Evolutionary conservation across 2,888 invertebrate genomes (phyloP).

Genomic region (Metellina segmentata): DNA sequence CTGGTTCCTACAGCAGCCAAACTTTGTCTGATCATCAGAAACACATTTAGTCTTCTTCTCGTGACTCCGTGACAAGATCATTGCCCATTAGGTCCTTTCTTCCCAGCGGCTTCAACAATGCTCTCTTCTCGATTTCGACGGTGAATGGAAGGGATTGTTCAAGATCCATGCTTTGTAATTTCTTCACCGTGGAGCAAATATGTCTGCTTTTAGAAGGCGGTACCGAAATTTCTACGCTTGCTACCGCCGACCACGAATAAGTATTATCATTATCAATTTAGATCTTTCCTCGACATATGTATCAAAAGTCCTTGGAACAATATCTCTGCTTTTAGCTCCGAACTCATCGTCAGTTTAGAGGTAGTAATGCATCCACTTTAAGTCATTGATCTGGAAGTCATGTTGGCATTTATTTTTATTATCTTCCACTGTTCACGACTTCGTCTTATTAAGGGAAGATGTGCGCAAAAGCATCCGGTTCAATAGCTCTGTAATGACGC

Average conservation of each 20-base stretch:
- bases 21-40: slow-evolving; percentile 76
- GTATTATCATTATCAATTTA: slow-evolving; percentile 75
- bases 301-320: slow-evolving; percentile 50
- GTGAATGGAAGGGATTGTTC: slow-evolving; percentile 58
- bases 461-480: slow-evolving; percentile 61
- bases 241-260: slow-evolving; percentile 57
- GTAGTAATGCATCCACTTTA: slow-evolving; percentile 46
- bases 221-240: slow-evolving; percentile 63
- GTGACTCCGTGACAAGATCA: slow-evolving; percentile 72
- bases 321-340: slow-evolving; percentile 27
- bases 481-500: slow-evolving; percentile 65
- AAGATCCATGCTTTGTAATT: slow-evolving; percentile 60
- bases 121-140: slow-evolving; percentile 32
- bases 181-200: slow-evolving; percentile 64
- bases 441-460: slow-evolving; percentile 21
- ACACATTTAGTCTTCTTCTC: slow-evolving; percentile 73
- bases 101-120: slow-evolving; percentile 62
- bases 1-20: slow-evolving; percentile 66
- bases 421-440: slow-evolving; percentile 49
- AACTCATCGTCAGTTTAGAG: slow-evolving; percentile 40
- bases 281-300: slow-evolving; percentile 65
- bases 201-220: slow-evolving; percentile 70
- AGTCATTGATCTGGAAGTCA: slow-evolving; percentile 50
- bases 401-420: slow-evolving; percentile 64
- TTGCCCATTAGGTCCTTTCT: slow-evolving; percentile 68